Percentiles rank a stretch among this genome's conserved stretches.
Evolutionary conservation across 2,888 invertebrate genomes (phyloP).

Genomic region (Rotaria macrura): DNA sequence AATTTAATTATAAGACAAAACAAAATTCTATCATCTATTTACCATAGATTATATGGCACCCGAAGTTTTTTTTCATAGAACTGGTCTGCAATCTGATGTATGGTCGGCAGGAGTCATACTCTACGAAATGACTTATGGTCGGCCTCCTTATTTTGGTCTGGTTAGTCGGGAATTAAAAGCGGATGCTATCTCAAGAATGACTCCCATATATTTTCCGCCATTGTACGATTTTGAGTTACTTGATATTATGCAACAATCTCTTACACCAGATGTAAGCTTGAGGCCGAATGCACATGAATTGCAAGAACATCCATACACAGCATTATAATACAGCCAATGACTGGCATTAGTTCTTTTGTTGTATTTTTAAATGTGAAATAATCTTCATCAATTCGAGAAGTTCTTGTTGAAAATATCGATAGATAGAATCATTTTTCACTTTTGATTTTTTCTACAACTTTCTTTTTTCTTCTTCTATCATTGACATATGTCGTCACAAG

Average conservation of each 20-base stretch:
- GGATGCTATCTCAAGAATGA: background rate
- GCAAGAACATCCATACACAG: background rate
- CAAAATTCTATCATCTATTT: background rate
- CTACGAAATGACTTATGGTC: conserved; percentile 15
- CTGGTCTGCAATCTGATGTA: background rate
- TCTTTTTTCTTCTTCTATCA: no score
- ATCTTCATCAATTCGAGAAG: background rate
- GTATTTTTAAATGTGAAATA: background rate
- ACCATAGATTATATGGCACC: background rate
- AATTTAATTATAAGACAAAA: background rate
- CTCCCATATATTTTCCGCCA: background rate
- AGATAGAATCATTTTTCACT: background rate
- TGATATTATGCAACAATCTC: background rate
- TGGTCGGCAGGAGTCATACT: background rate
- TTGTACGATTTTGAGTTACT: background rate
- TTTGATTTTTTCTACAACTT: no score
- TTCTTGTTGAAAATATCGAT: background rate
- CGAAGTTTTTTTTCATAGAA: background rate
- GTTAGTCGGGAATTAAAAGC: background rate
- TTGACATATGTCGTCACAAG: no score
- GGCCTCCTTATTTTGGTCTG: background rate
- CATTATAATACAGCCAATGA: background rate
- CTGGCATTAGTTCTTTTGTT: background rate
- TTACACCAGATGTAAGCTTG: background rate
- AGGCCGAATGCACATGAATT: background rate